phyloP scores from a whole-genome alignment of 2,888 invertebrate genomes.

The Mycalesis mineus region DNA sequence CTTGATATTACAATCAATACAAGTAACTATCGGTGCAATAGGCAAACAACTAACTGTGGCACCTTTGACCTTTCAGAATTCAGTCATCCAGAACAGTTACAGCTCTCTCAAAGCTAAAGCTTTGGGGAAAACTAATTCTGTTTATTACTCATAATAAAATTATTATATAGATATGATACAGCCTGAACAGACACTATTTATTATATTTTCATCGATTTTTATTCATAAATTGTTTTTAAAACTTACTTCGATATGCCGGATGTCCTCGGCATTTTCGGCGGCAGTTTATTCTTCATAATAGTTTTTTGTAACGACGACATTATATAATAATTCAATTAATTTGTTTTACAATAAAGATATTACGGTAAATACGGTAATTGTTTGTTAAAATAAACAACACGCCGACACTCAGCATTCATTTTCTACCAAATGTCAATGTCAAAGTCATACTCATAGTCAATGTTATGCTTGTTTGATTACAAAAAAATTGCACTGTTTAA shows the following conservation, averaged over 20 bases:
- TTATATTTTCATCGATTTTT: not conserved
- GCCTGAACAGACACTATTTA: not conserved
- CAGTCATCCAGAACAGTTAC: too few relatives aligned
- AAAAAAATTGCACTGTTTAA: not conserved
- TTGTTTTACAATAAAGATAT: not conserved
- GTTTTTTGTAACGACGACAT: constrained; percentile 86
- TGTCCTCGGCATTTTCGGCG: constrained; percentile 74
- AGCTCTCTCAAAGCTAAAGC: too few relatives aligned
- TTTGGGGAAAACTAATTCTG: too few relatives aligned
- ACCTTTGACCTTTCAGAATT: too few relatives aligned
- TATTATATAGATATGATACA: not conserved
- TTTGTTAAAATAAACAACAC: not conserved
- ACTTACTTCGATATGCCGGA: constrained; percentile 56
- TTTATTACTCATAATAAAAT: not conserved
- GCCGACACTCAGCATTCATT: not conserved
- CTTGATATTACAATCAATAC: too few relatives aligned
- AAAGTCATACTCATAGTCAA: not conserved
- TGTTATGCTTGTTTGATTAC: not conserved
- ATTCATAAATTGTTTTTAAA: not conserved
- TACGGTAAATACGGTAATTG: not conserved
- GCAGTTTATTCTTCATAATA: constrained; percentile 82
- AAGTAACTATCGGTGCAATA: too few relatives aligned
- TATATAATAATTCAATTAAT: not conserved
- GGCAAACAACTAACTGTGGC: too few relatives aligned
- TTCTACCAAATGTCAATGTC: not conserved